Percentiles rank a stretch among this genome's conserved stretches.
Conservation (phyloP, 2,888 invertebrate species). For the Sabellastarte sp. region DNA sequence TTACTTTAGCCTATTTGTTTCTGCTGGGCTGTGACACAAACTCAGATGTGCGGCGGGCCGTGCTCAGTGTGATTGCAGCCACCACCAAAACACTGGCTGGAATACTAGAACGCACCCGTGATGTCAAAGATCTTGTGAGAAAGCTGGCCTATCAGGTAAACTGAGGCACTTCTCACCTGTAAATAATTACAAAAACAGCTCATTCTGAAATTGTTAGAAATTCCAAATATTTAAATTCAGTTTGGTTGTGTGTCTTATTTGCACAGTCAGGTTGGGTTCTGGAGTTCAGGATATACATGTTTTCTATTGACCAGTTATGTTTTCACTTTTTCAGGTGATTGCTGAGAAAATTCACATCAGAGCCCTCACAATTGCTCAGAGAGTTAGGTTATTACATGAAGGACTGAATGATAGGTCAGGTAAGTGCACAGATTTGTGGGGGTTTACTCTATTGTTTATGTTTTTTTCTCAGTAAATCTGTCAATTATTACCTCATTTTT, state of each 20-base stretch:
- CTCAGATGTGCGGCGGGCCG: constrained; percentile 71
- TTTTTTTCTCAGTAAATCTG: no score
- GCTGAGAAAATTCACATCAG: constrained; percentile 64
- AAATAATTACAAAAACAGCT: no score
- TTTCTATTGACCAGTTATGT: no score
- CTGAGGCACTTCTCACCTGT: no score
- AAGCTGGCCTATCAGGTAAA: constrained; percentile 62
- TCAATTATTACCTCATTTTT: no score
- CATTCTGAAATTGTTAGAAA: no score
- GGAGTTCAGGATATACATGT: no score
- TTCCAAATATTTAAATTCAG: no score
- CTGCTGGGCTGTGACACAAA: constrained; percentile 68
- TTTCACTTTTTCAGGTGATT: constrained; percentile 53
- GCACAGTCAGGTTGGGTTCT: no score
- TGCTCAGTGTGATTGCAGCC: constrained; percentile 74
- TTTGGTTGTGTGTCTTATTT: no score
- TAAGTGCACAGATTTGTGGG: no score
- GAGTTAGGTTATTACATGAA: constrained; percentile 66
- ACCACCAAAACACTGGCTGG: constrained; percentile 71
- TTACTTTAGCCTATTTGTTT: constrained; percentile 50
- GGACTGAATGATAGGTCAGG: constrained; percentile 69
- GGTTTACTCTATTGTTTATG: no score
- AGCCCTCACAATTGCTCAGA: constrained; percentile 68
- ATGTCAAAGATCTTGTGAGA: constrained; percentile 76
- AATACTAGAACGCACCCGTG: constrained; percentile 73